These are phyloP conservation scores for Orthonychiurus folsomi DNA, from an alignment of 2,888 invertebrate species.

Conservation along the genomic window DNA sequence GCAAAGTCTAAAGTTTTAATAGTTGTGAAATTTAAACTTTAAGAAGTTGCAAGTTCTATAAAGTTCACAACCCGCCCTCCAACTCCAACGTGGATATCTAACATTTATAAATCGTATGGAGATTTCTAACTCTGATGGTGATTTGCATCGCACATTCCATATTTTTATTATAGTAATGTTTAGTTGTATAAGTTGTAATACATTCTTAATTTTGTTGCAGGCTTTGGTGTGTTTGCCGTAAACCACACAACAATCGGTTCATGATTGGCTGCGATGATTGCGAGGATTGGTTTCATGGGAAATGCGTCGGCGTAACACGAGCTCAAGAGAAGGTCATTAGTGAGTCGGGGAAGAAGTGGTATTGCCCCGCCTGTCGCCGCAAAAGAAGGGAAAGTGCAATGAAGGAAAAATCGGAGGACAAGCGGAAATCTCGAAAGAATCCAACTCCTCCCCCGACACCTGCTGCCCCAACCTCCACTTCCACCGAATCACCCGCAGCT, in stretches of 20 bases:
- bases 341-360: slow-evolving; percentile 75
- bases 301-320: slow-evolving; percentile 86
- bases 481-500: too few species aligned
- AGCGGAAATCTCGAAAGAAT: slow-evolving; percentile 66
- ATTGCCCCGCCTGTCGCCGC: slow-evolving; percentile 73
- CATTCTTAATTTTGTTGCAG: slow-evolving; percentile 58
- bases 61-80: too few species aligned
- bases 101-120: background rate
- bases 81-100: background rate
- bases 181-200: too few species aligned
- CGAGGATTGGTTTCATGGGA: slow-evolving; percentile 97
- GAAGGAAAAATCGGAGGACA: too few species aligned
- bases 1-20: too few species aligned
- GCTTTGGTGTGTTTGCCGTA: slow-evolving; percentile 89
- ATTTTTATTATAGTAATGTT: too few species aligned
- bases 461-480: slow-evolving; percentile 25
- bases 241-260: slow-evolving; percentile 87
- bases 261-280: slow-evolving; percentile 97
- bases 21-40: too few species aligned
- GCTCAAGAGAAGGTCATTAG: slow-evolving; percentile 81
- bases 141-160: too few species aligned
- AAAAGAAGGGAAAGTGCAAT: slow-evolving; percentile 17
- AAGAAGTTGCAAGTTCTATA: too few species aligned
- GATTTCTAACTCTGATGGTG: slow-evolving; percentile 45
- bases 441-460: slow-evolving; percentile 45